These are phyloP conservation scores for Hucho hucho DNA, from an alignment of 2,113 vertebrate species.

Conservation along the genomic window DNA sequence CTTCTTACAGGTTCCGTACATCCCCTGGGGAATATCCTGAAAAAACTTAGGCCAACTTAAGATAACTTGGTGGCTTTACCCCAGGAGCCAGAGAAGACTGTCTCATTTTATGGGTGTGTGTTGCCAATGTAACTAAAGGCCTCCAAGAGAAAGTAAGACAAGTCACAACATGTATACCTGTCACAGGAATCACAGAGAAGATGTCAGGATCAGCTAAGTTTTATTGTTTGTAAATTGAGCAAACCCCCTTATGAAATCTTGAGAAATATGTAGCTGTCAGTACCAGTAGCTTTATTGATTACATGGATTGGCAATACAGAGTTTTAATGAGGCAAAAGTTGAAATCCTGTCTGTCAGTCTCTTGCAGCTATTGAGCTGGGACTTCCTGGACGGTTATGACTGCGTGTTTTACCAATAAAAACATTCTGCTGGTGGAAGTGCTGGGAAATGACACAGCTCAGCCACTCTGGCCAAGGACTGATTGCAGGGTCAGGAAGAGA, in stretches of 20 bases:
- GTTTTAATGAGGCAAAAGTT: not conserved
- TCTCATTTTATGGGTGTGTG: not conserved
- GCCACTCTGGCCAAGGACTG: conserved; percentile 12
- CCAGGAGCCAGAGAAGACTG: not conserved
- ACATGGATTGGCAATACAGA: not conserved
- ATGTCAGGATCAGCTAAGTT: too few species aligned
- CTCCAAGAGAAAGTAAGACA: conserved; percentile 1
- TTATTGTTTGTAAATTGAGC: too few species aligned
- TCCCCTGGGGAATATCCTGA: not conserved
- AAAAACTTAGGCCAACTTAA: not conserved
- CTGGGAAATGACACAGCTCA: conserved; percentile 20
- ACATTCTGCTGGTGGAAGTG: conserved; percentile 19
- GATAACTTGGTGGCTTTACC: not conserved
- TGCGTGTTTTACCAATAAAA: conserved; percentile 19
- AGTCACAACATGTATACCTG: not conserved
- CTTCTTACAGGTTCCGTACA: not conserved
- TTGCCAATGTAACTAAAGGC: not conserved
- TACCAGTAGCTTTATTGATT: too few species aligned
- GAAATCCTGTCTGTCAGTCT: not conserved
- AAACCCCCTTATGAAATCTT: too few species aligned
- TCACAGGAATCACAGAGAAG: too few species aligned
- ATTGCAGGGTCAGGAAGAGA: not conserved
- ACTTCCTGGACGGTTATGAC: not conserved
- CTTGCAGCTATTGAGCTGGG: not conserved
- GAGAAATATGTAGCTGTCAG: too few species aligned